Base-by-base conservation (phyloP, 2,113 vertebrate genomes). In the Ceyx melanurus region DNA sequence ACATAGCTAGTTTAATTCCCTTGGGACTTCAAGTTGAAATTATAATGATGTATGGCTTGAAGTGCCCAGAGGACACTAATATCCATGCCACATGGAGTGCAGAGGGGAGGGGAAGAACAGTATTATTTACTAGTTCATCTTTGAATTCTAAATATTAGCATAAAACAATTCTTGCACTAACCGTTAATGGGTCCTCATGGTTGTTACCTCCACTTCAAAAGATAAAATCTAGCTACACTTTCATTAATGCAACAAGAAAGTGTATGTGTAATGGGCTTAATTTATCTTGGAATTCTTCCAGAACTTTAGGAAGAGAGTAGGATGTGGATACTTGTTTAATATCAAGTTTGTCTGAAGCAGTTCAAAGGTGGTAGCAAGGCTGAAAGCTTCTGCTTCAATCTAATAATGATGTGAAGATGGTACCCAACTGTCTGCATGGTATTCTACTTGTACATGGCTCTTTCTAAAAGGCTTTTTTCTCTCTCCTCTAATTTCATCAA, bases 11-110 rank as follows among this genome's bases (percentile, higher is more conserved):
- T 97, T 98, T 97, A 98, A 98, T 98, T 98, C 98, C 97, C 98
- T 94, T 97, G 97, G 96, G 97, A 97, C 95, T 97, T 97, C 94
- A 97, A 97, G 97, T 98, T 98, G 98, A 98, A 98, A 98, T 98
- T 96, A 97, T 98, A 98, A 98, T 98, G 97, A 94, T 95, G 95
- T 97, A 96, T 88, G 43, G 96, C 91, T 96, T 95, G 65, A 90
- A 89, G 94, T 92, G 79, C 95, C 90, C 79, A 92, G 88, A 93
- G 96, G 93, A 96, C 78, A 81, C 92, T 92, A 93, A 92, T 93
- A 97, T 94, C 77, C 15, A 35, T 90, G 86, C 80, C 58, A 82
- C 89, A 56, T 80, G 79, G 79, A 95, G 78, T 1, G 15, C 0
- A 1, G 48, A 81, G 86, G 75, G 88, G 92, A 93, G 73, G 90